Evolutionary conservation across 2,113 vertebrate species (phyloP), one percentile per base, ranked within the genome.

Genomic region (Butorides virescens): DNA sequence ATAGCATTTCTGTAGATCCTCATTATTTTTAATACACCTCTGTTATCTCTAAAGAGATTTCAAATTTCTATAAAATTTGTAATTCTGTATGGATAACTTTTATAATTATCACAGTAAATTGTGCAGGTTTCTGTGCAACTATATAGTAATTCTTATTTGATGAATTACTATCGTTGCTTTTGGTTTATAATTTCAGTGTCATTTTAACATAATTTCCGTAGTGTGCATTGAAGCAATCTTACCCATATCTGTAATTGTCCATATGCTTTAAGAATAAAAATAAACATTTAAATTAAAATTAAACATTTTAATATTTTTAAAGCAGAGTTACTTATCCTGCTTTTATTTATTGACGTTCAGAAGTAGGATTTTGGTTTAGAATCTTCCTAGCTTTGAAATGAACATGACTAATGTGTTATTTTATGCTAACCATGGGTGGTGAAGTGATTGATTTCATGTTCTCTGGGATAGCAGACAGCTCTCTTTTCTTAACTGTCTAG

Each of bases 401-500:
- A 82, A 79, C 46, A 7, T 94, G 66, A 88, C 55, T 91, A 79
- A 77, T 97, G 65, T 96, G 68, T 88, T 97, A 80, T 95, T 97
- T 96, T 97, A 81, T 96, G 97, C 94, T 96, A 94, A 94, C 92
- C 83, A 19, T 90, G 97, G 92, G 96, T 95, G 96, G 94, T 95
- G 78, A 94, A 82, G 90, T 97, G 96, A 90, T 97, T 98, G 97
- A 93, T 92, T 97, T 96, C 78, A 42, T 97, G 89, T 97, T 97
- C 95, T 96, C 96, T 97, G 91, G 95, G 97, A 97, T 98, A 97
- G 96, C 98, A 98, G 98, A 98, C 98, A 97, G 97, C 97, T 98
- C 96, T 98, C 96, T 98, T 98, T 98, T 98, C 97, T 98, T 98
- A 97, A 98, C 97, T 98, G 94, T 98, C 96, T 97, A 98, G 98